Base-by-base conservation (phyloP, 2,888 invertebrate genomes). In the Epinotia ramella region DNA sequence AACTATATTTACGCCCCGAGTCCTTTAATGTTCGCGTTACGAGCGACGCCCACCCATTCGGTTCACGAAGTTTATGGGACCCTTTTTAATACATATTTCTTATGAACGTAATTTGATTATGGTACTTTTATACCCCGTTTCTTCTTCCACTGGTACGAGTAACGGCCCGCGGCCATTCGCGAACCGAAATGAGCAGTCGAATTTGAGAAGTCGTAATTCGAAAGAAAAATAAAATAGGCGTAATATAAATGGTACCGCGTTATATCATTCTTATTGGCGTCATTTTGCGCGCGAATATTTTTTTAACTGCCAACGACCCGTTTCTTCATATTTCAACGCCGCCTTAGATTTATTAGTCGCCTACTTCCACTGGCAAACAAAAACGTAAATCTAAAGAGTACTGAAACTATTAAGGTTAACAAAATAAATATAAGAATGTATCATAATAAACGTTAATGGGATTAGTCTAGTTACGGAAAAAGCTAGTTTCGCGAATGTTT, bases 401-500 rank as follows among this genome's bases (percentile, higher is more conserved):
- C 68, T 60, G 28, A 28, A 64, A 80, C 83, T 81, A 86, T 86
- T 86, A 84, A 86, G 82, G 85, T 82, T 86, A 84, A 84, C 82
- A 84, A 84, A 83, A 81, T 82, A 80, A 84, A 80, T 79, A 81
- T 84, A 82, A 79, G 80, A 80, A 84, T 85, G 81, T 85, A 84
- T 83, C 81, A 83, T 82, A 73, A 82, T 79, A 80, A 84, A 84
- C 80, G 81, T 83, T 82, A 82, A 80, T 80, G 77, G 73, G 77
- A 80, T 75, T 78, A 79, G 74, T 78, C 77, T 79, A 79, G 76
- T 79, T 79, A 77, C 77, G 77, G 80, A 80, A 86, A 84, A 84
- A 84, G 78, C 79, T 81, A 76, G 60, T 75, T 77, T 75, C 59
- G 70, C 77, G 82, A 81, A 81, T 84, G 80, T 81, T 81, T 84